Percentiles rank a stretch among this genome's conserved stretches.
phyloP scores from a whole-genome alignment of 1,140 invertebrate genomes.

The Neodiprion virginianus region DNA sequence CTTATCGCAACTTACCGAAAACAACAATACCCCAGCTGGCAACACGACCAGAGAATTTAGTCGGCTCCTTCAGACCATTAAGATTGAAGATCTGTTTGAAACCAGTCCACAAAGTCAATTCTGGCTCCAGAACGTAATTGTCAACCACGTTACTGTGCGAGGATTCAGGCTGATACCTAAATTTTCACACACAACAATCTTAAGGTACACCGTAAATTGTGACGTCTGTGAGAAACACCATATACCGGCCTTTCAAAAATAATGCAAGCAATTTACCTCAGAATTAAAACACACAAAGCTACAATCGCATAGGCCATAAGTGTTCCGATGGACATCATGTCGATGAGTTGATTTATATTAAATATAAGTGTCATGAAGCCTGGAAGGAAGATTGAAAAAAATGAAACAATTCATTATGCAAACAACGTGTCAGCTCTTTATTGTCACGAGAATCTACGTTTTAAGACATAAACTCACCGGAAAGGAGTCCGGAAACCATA shows the following conservation, averaged over 20 bases:
- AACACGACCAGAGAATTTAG: constrained; percentile 63
- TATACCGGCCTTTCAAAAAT: too few relatives aligned
- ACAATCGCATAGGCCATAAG: constrained; percentile 92
- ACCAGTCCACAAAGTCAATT: constrained; percentile 38
- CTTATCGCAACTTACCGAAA: constrained; percentile 61
- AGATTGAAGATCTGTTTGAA: constrained; percentile 65
- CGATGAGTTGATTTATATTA: constrained; percentile 85
- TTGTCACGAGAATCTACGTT: background rate
- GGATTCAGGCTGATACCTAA: background rate
- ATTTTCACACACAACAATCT: background rate
- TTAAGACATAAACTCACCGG: constrained; percentile 52
- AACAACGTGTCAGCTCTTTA: too few relatives aligned
- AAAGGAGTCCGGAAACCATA: constrained; percentile 76
- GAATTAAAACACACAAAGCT: constrained; percentile 84
- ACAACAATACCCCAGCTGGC: constrained; percentile 66
- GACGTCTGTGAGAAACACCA: too few relatives aligned
- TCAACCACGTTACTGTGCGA: background rate
- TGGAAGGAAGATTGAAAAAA: constrained; percentile 48
- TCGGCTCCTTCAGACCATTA: constrained; percentile 65
- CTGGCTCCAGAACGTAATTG: constrained; percentile 17
- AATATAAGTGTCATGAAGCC: constrained; percentile 88
- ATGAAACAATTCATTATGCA: constrained; percentile 6
- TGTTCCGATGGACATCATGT: constrained; percentile 96
- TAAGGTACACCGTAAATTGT: too few relatives aligned
- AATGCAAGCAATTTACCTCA: constrained; percentile 65